These are phyloP conservation scores for Drosophila affinis DNA, from an alignment of 2,888 invertebrate genomes.

Conservation along the genomic window DNA sequence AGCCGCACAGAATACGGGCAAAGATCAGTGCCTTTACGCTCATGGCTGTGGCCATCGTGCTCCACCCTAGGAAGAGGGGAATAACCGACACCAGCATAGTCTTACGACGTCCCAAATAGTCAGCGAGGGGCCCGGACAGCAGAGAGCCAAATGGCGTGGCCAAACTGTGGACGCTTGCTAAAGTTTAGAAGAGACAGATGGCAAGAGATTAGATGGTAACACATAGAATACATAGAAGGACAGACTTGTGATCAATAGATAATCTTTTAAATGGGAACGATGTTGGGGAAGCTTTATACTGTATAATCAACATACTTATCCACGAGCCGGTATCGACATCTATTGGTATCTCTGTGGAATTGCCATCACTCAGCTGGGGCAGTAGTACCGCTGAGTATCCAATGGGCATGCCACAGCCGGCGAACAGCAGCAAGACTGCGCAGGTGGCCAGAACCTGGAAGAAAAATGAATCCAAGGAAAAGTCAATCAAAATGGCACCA, in stretches of 20 bases:
- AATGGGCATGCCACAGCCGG: conserved; percentile 92
- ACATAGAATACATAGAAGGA: background rate
- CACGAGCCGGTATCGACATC: conserved; percentile 90
- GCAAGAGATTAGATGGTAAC: background rate
- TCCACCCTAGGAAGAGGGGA: conserved; percentile 89
- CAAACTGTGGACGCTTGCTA: conserved; percentile 91
- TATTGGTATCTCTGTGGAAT: conserved; percentile 85
- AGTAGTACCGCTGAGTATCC: conserved; percentile 90
- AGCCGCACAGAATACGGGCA: conserved; percentile 89
- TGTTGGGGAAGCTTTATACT: background rate
- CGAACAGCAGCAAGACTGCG: conserved; percentile 88
- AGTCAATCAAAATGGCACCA: background rate
- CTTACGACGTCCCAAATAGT: conserved; percentile 87
- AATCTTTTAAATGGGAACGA: background rate
- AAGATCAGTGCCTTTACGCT: conserved; percentile 86
- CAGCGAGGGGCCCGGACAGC: conserved; percentile 89
- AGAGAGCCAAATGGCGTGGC: conserved; percentile 90
- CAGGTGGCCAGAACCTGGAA: conserved; percentile 89
- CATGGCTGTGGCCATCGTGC: conserved; percentile 86
- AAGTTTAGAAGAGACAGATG: background rate
- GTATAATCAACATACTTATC: conserved; percentile 84
- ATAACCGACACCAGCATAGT: conserved; percentile 87
- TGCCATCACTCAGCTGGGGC: conserved; percentile 87
- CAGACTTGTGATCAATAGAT: background rate
- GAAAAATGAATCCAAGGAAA: background rate